Percentiles rank a stretch among this genome's conserved stretches.
Conservation (phyloP, 2,113 vertebrate genomes). For the Hypomesus transpacificus region DNA sequence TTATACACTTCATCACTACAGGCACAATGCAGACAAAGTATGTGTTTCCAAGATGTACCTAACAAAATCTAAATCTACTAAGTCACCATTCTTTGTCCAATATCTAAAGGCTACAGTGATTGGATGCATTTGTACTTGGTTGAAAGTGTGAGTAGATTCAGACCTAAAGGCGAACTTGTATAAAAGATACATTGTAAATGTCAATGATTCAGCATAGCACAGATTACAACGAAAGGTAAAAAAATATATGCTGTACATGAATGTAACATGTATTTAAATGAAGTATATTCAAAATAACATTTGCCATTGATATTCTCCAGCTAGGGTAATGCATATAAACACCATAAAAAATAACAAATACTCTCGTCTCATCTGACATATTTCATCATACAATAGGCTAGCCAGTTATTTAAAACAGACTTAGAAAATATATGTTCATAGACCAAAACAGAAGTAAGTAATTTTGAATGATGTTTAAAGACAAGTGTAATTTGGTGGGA, state of each 20-base stretch:
- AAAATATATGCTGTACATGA: background rate
- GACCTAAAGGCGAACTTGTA: background rate
- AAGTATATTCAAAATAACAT: constrained; percentile 4
- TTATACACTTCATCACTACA: constrained; percentile 39
- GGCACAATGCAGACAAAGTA: constrained; percentile 48
- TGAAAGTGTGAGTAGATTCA: background rate
- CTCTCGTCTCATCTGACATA: too few relatives aligned
- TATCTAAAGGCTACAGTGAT: constrained; percentile 1
- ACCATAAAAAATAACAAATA: too few relatives aligned
- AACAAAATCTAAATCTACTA: background rate
- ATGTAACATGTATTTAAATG: background rate
- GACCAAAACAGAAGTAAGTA: too few relatives aligned
- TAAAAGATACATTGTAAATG: background rate
- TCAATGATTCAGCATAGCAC: too few relatives aligned
- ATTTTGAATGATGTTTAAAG: too few relatives aligned
- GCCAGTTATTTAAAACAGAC: too few relatives aligned
- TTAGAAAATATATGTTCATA: too few relatives aligned
- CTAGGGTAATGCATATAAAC: too few relatives aligned
- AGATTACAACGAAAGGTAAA: too few relatives aligned
- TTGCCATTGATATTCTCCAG: background rate
- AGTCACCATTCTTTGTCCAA: background rate
- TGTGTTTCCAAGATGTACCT: background rate
- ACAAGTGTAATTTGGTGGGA: too few relatives aligned
- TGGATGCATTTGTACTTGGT: background rate
- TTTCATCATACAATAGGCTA: too few relatives aligned